Percentiles rank a stretch among this genome's conserved stretches.
These are phyloP conservation scores for Papio anubis DNA, from an alignment of 2,113 vertebrate genomes.

Conservation along the genomic window DNA sequence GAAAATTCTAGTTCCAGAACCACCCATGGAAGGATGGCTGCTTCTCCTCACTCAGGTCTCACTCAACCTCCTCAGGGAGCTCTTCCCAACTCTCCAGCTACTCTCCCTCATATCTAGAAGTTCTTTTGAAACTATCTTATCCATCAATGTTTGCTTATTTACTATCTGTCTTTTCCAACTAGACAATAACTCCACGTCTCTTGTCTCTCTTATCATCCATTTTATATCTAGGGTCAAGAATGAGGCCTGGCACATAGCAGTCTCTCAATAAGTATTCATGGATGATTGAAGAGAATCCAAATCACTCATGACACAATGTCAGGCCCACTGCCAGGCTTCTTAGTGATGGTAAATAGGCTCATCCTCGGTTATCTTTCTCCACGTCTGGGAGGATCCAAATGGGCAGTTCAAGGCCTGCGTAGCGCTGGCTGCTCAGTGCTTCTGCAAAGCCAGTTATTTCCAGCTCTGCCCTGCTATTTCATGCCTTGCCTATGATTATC, in stretches of 20 bases:
- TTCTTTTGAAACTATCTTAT: background rate
- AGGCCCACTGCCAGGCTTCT: background rate
- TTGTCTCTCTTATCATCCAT: background rate
- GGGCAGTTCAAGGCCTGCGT: background rate
- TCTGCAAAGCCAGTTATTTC: background rate
- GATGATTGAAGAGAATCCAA: slow-evolving; percentile 12
- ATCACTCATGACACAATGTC: background rate
- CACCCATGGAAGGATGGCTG: background rate
- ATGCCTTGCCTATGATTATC: background rate
- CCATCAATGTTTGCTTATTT: background rate
- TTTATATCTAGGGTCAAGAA: background rate
- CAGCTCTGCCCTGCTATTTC: background rate
- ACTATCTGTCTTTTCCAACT: background rate
- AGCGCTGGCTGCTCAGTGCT: background rate
- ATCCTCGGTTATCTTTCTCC: background rate
- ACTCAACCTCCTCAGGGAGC: background rate
- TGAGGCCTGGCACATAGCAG: background rate
- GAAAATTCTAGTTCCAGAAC: background rate
- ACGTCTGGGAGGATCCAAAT: background rate
- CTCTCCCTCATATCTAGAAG: background rate
- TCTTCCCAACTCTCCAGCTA: background rate
- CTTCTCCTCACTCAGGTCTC: background rate
- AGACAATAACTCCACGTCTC: background rate
- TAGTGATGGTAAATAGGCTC: background rate
- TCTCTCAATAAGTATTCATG: background rate